Conservation (phyloP, 2,113 vertebrate species). For the Gavialis gangeticus region DNA sequence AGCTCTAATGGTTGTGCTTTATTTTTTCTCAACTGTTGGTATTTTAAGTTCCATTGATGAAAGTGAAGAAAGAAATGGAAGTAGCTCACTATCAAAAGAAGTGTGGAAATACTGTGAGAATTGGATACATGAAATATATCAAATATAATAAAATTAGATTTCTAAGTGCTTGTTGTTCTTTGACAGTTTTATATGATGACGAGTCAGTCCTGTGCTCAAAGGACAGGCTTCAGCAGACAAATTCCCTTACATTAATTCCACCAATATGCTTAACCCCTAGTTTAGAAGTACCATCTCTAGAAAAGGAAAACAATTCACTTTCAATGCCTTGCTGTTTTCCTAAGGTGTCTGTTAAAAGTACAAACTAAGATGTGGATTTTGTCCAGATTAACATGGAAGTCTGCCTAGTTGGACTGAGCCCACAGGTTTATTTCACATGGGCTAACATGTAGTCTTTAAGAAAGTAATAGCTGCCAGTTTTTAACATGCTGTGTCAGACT, state of each 20-base stretch:
- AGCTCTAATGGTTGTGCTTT: constrained; percentile 59
- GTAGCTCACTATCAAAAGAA: constrained; percentile 33
- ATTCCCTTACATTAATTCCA: background rate
- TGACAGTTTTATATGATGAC: background rate
- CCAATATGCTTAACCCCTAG: fast-evolving
- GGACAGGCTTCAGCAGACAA: background rate
- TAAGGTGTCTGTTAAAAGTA: constrained; percentile 20
- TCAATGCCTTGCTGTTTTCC: constrained; percentile 12
- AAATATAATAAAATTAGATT: constrained; percentile 29
- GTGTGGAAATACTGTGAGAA: constrained; percentile 5
- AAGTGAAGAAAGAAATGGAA: constrained; percentile 53
- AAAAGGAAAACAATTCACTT: constrained; percentile 45
- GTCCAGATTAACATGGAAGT: constrained; percentile 37
- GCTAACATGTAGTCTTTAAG: background rate
- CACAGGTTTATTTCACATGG: constrained; percentile 30
- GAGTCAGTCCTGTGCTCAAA: background rate
- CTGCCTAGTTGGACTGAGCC: background rate
- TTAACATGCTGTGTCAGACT: background rate
- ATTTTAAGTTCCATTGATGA: constrained; percentile 26
- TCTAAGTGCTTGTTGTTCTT: constrained; percentile 45
- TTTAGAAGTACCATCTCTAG: fast-evolving
- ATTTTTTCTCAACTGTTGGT: constrained; percentile 43
- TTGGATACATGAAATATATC: constrained; percentile 40
- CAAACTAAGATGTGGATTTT: constrained; percentile 52
- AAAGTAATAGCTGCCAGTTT: constrained; percentile 3